These are phyloP conservation scores for Chaitophorus viminalis DNA, from an alignment of 2,888 invertebrate genomes.

Conservation along the genomic window DNA sequence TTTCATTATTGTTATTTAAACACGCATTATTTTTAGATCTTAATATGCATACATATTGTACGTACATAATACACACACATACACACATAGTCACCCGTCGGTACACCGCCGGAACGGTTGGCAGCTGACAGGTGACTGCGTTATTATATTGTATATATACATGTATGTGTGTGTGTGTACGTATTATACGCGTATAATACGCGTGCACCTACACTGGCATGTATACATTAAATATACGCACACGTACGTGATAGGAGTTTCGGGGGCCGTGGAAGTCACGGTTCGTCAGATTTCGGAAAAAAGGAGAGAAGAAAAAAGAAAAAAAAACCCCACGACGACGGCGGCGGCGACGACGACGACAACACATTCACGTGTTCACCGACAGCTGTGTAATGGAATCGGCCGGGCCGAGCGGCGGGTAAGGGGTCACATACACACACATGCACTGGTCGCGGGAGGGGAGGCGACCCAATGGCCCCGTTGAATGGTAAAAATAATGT, in stretches of 20 bases:
- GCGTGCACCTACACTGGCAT: background rate
- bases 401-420: slow-evolving; percentile 12
- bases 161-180: background rate
- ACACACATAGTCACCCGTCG: background rate
- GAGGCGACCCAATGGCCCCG: background rate
- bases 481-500: slow-evolving; percentile 4
- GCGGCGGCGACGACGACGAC: background rate
- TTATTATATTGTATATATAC: slow-evolving; percentile 39
- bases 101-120: slow-evolving; percentile 34
- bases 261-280: slow-evolving; percentile 53
- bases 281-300: slow-evolving; percentile 57
- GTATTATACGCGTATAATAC: background rate
- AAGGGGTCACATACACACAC: no score
- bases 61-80: background rate
- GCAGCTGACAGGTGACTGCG: slow-evolving; percentile 61
- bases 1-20: slow-evolving; percentile 15
- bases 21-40: slow-evolving; percentile 25
- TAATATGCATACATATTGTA: background rate
- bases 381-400: slow-evolving; percentile 60
- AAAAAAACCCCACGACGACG: background rate
- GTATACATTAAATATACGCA: background rate
- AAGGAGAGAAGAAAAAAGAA: background rate
- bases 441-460: no score
- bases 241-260: slow-evolving; percentile 13
- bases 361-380: slow-evolving; percentile 46